phyloP scores from a whole-genome alignment of 1,140 invertebrate genomes.

The Wiebesia pumilae region DNA sequence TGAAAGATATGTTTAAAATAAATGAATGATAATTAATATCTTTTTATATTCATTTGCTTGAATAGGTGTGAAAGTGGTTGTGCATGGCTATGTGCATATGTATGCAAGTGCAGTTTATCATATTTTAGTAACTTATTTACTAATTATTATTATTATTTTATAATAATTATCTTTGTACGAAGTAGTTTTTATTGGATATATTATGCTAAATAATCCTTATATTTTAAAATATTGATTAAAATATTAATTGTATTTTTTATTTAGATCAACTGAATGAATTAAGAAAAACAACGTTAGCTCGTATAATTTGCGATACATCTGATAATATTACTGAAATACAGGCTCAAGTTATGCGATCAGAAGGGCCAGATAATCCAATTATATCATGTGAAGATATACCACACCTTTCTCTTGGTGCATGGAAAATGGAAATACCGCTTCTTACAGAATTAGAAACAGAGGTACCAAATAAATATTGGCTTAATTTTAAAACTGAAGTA shows the following conservation, averaged over 20 bases:
- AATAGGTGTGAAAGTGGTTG: too few species aligned
- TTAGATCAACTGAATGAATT: conserved; percentile 90
- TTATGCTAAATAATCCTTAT: background rate
- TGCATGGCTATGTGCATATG: too few species aligned
- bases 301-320: conserved; percentile 93
- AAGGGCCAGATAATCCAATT: conserved; percentile 78
- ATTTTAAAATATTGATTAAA: background rate
- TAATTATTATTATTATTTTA: background rate
- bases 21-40: too few species aligned
- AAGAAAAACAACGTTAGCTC: conserved; percentile 87
- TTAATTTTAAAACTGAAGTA: conserved; percentile 49
- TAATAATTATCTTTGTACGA: background rate
- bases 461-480: conserved; percentile 44
- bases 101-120: too few species aligned
- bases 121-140: background rate
- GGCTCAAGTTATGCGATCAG: conserved; percentile 83
- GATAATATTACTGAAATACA: conserved; percentile 85
- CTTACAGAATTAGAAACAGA: background rate
- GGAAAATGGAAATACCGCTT: conserved; percentile 67
- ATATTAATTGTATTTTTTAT: conserved; percentile 60
- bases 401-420: conserved; percentile 77
- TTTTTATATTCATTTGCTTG: too few species aligned
- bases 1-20: too few species aligned
- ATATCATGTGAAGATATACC: conserved; percentile 79
- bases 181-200: background rate